Evolutionary conservation across 2,888 invertebrate species (phyloP).

Genomic region (Drosophila neotestacea): DNA sequence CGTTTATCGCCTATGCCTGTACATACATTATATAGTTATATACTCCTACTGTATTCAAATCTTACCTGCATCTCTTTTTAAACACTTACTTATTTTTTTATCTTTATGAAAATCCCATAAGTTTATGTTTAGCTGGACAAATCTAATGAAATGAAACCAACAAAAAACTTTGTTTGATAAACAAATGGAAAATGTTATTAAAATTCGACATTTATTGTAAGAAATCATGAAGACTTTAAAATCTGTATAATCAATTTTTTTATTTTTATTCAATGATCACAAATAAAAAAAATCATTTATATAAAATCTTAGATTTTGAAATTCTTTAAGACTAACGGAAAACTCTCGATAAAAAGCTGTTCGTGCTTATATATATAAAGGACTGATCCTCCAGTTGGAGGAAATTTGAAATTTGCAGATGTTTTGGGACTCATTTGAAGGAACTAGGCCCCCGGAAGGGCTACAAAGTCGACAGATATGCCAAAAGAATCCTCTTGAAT

Average conservation of each 20-base stretch:
- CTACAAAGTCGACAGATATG: too few relatives aligned
- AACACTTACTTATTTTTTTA: neutral
- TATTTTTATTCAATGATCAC: too few relatives aligned
- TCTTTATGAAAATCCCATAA: constrained; percentile 20
- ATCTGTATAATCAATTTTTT: too few relatives aligned
- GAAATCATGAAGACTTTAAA: too few relatives aligned
- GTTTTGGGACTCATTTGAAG: too few relatives aligned
- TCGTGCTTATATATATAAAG: constrained; percentile 89
- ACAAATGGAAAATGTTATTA: too few relatives aligned
- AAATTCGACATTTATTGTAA: too few relatives aligned
- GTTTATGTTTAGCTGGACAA: constrained; percentile 32
- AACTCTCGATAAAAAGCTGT: constrained; percentile 89
- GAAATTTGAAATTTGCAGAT: too few relatives aligned
- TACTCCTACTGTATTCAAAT: constrained; percentile 29
- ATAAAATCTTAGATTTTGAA: too few relatives aligned
- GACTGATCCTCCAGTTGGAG: constrained; percentile 86
- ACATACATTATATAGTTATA: constrained; percentile 18
- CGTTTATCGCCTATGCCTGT: constrained; percentile 12
- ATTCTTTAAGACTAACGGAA: constrained; percentile 88
- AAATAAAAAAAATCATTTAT: too few relatives aligned
- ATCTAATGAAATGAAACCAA: constrained; percentile 47
- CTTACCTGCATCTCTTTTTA: constrained; percentile 10
- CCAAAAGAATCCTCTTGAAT: too few relatives aligned
- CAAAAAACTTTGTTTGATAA: neutral
- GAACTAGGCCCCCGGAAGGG: too few relatives aligned